Base-by-base conservation (phyloP, 2,888 invertebrate genomes). In the Nephrotoma appendiculata region DNA sequence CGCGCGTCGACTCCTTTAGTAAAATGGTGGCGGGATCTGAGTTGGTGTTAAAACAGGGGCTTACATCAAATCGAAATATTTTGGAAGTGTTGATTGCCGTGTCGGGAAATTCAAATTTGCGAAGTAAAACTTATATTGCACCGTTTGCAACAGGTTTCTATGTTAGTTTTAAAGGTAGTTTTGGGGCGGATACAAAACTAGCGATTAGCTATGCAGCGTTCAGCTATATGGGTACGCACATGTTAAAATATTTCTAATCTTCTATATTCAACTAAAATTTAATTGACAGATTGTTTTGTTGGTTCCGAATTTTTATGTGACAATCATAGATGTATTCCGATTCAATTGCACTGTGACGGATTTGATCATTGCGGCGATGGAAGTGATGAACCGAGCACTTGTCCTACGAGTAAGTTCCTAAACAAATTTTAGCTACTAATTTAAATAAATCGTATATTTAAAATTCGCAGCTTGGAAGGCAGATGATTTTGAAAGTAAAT, bases 361-460 rank as follows among this genome's bases (percentile, higher is more conserved):
- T 95, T 95, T 88, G 95, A 96, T 91, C 95, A 96, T 87, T 96
- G 96, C 88, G 96, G 95, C 0, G 95, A 95, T 90, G 93, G 93
- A 88, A 95, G 94, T 88, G 95, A 95, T 90, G 95, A 95, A 90
- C 93, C 94, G 0, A 90, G 92, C 0, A 92, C 93, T 86, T 95
- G 95, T 88, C 93, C 93, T 86, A 90, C 91, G 90, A 93, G 93
- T 93, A 88, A 87, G 45, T 86, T 87, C 42, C 11, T 45, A 15
- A 45, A 31, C 43, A 31, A 2, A 31, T 31, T 31, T 31, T 31
- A 19, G 9, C 11, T 19, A 19, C 11, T 9, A 7, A 44, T 15
- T 84, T 12, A 48, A 48, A 48, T 12, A 48, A n/a, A 41, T 6
- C 1, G 6, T 42, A 7, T 41, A 84, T 84, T 83, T 85, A 89